These are phyloP conservation scores for Todus mexicanus DNA, from an alignment of 2,797 vertebrate genomes.

Conservation along the genomic window DNA sequence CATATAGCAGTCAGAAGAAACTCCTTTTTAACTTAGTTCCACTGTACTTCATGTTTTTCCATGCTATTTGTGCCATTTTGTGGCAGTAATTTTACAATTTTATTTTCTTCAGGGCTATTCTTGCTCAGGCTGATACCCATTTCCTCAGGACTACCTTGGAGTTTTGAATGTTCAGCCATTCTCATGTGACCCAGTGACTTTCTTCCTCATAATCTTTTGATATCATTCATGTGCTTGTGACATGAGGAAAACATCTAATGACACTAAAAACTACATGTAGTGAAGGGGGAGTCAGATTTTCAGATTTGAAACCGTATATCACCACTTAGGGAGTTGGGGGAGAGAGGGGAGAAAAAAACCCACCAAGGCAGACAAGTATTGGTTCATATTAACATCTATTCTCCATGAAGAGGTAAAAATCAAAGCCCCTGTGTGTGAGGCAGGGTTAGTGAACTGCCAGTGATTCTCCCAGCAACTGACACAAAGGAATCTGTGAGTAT, in stretches of 20 bases:
- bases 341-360: too few species aligned
- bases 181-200: neutral
- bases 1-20: neutral
- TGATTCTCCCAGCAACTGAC: conserved; percentile 54
- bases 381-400: conserved; percentile 22
- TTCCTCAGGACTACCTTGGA: neutral
- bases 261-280: neutral
- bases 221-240: neutral
- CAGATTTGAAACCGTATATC: neutral
- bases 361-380: neutral
- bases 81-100: neutral
- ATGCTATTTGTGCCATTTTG: neutral
- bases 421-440: conserved; percentile 10
- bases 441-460: conserved; percentile 44
- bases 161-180: conserved; percentile 3
- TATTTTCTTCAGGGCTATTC: neutral
- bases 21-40: neutral
- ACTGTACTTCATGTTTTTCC: neutral
- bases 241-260: neutral
- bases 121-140: neutral
- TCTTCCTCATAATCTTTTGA: neutral
- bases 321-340: too few species aligned
- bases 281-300: neutral
- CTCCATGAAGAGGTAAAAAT: conserved; percentile 45
- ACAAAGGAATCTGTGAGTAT: conserved; percentile 45